Percentiles rank a stretch among this genome's conserved stretches.
phyloP scores from a whole-genome alignment of 1,140 invertebrate genomes.

The Macrotrachela quadricornifera region DNA sequence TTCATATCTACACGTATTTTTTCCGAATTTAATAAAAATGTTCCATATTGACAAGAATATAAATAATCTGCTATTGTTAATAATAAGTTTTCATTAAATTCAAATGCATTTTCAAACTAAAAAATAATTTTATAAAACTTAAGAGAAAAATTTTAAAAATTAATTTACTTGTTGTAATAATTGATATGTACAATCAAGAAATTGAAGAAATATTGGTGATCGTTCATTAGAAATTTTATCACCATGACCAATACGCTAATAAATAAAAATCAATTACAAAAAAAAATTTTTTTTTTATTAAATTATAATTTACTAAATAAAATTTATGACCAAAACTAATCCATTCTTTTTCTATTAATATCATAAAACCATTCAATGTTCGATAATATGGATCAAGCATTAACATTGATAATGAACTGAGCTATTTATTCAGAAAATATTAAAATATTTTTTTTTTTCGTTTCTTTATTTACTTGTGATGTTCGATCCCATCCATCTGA shows the following conservation, averaged over 20 bases:
- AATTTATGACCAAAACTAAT: constrained; percentile 90
- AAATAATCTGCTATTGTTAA: constrained; percentile 80
- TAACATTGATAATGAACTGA: constrained; percentile 74
- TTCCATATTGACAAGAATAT: constrained; percentile 84
- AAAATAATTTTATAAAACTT: constrained; percentile 62
- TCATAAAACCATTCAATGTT: constrained; percentile 72
- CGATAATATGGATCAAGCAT: constrained; percentile 76
- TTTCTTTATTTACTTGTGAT: constrained; percentile 69
- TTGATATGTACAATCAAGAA: constrained; percentile 88
- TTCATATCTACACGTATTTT: constrained; percentile 23
- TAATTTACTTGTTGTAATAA: constrained; percentile 30
- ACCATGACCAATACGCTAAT: constrained; percentile 56
- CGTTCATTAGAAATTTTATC: constrained; percentile 66
- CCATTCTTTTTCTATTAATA: constrained; percentile 79
- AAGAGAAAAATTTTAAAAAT: no score
- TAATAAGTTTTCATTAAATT: constrained; percentile 75
- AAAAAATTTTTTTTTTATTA: not conserved
- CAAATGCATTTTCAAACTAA: constrained; percentile 77
- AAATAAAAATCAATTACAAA: constrained; percentile 40
- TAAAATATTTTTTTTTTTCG: constrained; percentile 34
- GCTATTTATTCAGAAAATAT: constrained; percentile 43
- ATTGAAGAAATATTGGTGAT: constrained; percentile 88
- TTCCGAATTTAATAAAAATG: constrained; percentile 51
- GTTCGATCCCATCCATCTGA: constrained; percentile 92
- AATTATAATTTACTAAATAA: constrained; percentile 49